Percentiles rank a stretch among this genome's conserved stretches.
Conservation (phyloP, 2,888 invertebrate species). For the Orchesellides sinensis region DNA sequence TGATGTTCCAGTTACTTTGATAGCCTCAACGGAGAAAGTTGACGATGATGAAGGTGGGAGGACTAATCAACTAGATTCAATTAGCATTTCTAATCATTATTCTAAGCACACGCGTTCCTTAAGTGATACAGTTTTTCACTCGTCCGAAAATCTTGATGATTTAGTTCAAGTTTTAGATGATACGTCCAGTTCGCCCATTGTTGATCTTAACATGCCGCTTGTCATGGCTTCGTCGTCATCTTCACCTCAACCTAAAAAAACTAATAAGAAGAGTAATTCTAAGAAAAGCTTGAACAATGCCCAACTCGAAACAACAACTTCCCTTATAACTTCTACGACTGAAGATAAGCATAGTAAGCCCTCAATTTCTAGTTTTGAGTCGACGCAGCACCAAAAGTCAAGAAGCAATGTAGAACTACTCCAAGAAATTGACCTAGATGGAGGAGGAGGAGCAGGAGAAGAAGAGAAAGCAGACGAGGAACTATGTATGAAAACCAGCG, state of each 20-base stretch:
- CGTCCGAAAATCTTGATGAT: slow-evolving; percentile 40
- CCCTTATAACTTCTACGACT: background rate
- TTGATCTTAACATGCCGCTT: too few relatives aligned
- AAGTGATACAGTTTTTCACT: slow-evolving; percentile 66
- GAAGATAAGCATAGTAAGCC: too few relatives aligned
- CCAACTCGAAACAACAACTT: too few relatives aligned
- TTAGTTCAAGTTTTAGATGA: slow-evolving; percentile 58
- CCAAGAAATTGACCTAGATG: slow-evolving; percentile 51
- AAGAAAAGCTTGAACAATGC: too few relatives aligned
- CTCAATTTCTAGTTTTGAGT: background rate
- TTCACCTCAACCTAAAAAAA: too few relatives aligned
- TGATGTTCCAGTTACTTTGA: slow-evolving; percentile 60
- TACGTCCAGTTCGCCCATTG: background rate
- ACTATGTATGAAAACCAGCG: too few relatives aligned
- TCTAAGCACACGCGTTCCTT: slow-evolving; percentile 55
- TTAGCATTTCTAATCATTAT: background rate
- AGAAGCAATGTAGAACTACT: slow-evolving; percentile 35
- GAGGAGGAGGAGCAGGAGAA: background rate
- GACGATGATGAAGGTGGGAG: background rate
- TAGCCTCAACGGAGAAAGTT: background rate
- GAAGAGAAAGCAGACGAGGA: background rate
- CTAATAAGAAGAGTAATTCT: too few relatives aligned
- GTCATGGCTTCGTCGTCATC: too few relatives aligned
- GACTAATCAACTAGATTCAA: background rate
- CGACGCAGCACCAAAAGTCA: too few relatives aligned